phyloP scores from a whole-genome alignment of 2,113 vertebrate species.

The Equus quagga region DNA sequence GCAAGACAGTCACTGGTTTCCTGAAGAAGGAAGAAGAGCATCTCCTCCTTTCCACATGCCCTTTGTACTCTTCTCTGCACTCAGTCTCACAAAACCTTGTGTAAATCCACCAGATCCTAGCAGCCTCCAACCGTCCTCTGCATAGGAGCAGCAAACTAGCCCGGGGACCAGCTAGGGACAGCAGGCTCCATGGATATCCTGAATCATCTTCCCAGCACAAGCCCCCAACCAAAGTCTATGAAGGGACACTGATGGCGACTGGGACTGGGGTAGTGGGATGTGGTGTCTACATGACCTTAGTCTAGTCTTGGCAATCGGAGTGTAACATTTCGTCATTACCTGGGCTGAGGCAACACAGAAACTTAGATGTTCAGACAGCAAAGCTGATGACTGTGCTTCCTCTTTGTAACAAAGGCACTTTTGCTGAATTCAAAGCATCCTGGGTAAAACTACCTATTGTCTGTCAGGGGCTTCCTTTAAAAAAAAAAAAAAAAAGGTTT shows the following conservation, averaged over 20 bases:
- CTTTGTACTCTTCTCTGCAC: neutral
- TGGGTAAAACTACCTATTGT: neutral
- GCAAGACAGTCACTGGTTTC: neutral
- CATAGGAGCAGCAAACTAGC: neutral
- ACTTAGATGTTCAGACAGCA: neutral
- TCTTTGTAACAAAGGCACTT: neutral
- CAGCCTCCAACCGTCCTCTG: neutral
- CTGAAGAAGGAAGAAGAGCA: neutral
- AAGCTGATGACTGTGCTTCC: neutral
- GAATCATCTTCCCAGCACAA: neutral
- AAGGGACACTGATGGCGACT: neutral
- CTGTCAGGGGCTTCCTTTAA: neutral
- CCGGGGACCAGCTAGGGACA: neutral
- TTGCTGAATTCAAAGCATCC: neutral
- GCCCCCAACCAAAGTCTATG: neutral
- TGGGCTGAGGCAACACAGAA: neutral
- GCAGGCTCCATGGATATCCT: rapidly evolving
- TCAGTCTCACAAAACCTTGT: neutral
- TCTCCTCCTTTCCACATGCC: neutral
- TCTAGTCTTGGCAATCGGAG: neutral
- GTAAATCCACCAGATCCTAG: neutral
- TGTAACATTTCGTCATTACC: neutral
- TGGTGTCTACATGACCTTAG: neutral
- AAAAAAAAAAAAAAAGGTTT: neutral
- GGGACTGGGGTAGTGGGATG: neutral